Percentiles rank a stretch among this genome's conserved stretches.
phyloP scores from a whole-genome alignment of 2,888 invertebrate species.

The Zootermopsis nevadensis region DNA sequence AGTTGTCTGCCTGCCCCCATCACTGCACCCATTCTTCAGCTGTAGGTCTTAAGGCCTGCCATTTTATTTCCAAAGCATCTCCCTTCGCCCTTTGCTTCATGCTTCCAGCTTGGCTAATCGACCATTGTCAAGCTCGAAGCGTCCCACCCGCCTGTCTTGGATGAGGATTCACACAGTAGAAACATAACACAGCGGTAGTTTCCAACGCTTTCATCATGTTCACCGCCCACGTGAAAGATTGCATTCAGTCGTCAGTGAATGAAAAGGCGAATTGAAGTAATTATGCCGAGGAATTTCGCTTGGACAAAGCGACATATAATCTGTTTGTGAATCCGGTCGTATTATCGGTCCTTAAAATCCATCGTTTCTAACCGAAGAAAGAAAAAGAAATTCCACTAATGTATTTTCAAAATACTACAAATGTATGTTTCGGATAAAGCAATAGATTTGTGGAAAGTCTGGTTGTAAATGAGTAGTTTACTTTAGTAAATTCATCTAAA shows the following conservation, averaged over 20 bases:
- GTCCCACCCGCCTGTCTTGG: slow-evolving; percentile 18
- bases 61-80: slow-evolving; percentile 30
- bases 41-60: slow-evolving; percentile 25
- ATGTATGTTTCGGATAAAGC: no score
- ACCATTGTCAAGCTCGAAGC: slow-evolving; percentile 30
- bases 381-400: no score
- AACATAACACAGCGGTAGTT: slow-evolving; percentile 38
- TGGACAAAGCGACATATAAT: not conserved
- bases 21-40: slow-evolving; percentile 35
- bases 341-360: no score
- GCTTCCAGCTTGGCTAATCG: slow-evolving; percentile 41
- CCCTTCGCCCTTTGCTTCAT: slow-evolving; percentile 27
- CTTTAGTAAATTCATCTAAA: no score
- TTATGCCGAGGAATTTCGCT: not conserved
- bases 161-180: slow-evolving; percentile 35
- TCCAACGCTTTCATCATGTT: slow-evolving; percentile 17
- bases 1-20: slow-evolving; percentile 39
- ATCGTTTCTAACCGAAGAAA: no score
- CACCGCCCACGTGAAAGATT: slow-evolving; percentile 24
- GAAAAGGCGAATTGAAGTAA: not conserved
- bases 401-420: no score
- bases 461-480: no score
- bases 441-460: no score
- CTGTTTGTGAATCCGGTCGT: not conserved
- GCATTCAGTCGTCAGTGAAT: not conserved